These are phyloP conservation scores for Myiopsitta monachus DNA, from an alignment of 2,113 vertebrate genomes.

Conservation along the genomic window DNA sequence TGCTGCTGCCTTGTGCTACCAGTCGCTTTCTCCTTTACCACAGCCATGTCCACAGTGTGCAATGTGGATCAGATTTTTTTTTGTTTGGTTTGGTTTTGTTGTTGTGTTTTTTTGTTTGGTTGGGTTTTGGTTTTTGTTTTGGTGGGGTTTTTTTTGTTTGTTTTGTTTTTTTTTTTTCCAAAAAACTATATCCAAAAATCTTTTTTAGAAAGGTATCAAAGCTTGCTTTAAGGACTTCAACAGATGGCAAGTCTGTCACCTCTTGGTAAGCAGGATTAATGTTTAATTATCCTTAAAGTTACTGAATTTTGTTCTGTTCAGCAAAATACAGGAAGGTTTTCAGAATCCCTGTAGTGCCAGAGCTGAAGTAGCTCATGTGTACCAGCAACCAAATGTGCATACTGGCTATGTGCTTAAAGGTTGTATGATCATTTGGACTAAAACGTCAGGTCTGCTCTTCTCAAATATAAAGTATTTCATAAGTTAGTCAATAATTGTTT, in stretches of 20 bases:
- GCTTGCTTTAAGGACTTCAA: neutral
- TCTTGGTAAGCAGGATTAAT: constrained; percentile 27
- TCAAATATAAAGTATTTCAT: neutral
- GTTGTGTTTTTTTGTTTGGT: no score
- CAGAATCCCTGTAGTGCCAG: neutral
- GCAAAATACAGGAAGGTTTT: neutral
- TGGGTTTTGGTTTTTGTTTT: no score
- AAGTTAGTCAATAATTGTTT: neutral
- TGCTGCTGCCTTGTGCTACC: neutral
- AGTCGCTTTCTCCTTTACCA: neutral
- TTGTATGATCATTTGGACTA: neutral
- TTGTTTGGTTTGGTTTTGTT: neutral
- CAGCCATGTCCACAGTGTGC: neutral
- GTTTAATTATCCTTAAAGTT: constrained; percentile 61
- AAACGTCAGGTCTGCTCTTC: neutral
- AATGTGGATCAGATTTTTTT: neutral
- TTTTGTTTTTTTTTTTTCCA: neutral
- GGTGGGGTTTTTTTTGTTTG: neutral
- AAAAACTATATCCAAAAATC: neutral
- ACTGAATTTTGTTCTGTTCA: constrained; percentile 15
- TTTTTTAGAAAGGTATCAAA: neutral
- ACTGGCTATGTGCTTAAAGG: neutral
- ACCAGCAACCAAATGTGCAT: neutral
- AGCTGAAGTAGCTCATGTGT: neutral
- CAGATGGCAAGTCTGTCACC: constrained; percentile 64